Evolutionary conservation across 2,888 invertebrate genomes (phyloP).

Genomic region (Drosophila quinaria): DNA sequence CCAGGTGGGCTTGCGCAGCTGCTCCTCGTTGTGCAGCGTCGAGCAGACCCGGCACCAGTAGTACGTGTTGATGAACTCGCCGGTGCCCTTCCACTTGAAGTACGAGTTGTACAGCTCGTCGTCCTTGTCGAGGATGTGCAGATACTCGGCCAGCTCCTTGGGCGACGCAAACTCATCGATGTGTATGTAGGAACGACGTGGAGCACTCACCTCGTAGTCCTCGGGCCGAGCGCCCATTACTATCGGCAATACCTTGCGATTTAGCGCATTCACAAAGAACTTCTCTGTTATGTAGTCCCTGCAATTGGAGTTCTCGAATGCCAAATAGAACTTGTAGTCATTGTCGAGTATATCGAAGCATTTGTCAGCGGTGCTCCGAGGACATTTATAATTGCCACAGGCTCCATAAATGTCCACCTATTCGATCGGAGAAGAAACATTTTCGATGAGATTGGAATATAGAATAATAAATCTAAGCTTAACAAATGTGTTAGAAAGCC

Average conservation of each 20-base stretch:
- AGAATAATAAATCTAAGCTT: neutral
- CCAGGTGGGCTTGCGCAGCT: conserved; percentile 83
- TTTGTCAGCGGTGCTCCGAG: conserved; percentile 91
- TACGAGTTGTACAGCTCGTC: conserved; percentile 97
- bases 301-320: conserved; percentile 99
- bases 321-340: conserved; percentile 98
- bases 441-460: neutral
- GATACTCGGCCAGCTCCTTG: conserved; percentile 94
- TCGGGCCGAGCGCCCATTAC: conserved; percentile 98
- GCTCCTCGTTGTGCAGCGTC: conserved; percentile 86
- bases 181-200: conserved; percentile 96
- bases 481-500: too few species aligned
- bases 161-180: conserved; percentile 97
- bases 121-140: conserved; percentile 93
- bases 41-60: conserved; percentile 90
- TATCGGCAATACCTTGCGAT: conserved; percentile 95
- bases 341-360: conserved; percentile 96
- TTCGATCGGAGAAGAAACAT: too few species aligned
- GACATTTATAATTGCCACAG: conserved; percentile 94
- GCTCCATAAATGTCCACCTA: conserved; percentile 95
- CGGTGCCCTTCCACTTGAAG: conserved; percentile 97
- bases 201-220: conserved; percentile 95
- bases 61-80: conserved; percentile 98
- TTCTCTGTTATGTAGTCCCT: conserved; percentile 98
- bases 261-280: conserved; percentile 97